Evolutionary conservation across 2,113 vertebrate genomes (phyloP), one percentile per base, ranked within the genome.

Genomic region (Dunckerocampus dactyliophorus): DNA sequence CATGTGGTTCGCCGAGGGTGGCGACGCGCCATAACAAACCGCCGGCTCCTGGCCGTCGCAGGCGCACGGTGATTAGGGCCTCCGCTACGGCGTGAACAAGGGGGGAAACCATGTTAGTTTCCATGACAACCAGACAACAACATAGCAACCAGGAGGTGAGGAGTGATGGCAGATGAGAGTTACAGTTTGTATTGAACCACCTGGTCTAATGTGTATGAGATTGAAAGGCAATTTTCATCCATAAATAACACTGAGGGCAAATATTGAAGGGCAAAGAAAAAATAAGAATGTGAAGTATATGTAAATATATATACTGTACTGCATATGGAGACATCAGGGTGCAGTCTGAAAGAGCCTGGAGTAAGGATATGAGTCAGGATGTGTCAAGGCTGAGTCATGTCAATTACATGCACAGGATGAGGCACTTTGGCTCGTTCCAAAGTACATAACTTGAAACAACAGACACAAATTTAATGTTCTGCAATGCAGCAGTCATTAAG

Each of bases 1-100:
- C 68, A 67, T 81, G 84, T 78, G 84, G 83, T 82, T 82, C 62
- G 74, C 78, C 62, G 46, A 81, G 85, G 77, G 81, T 87, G 85
- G 85, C 80, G 79, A 80, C 68, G 75, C 69, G 80, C 83, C 86
- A 88, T 82, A 90, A 88, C 82, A 88, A 85, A 85, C 85, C 86
- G 1, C 69, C 47, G 79, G 77, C 86, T 82, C 79, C 81, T 79
- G 75, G 82, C 83, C 69, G 65, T 71, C 75, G 56, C 69, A 24
- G 62, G 67, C 71, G 71, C 72, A 65, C 62, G 62, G 61, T 58
- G 71, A 71, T 47, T 31, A 62, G 39, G 62, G 64, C 57, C 63
- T 54, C 63, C 43, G 22, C 59, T 75, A 48, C 24, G 47, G 59
- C 53, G 59, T 43, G 1, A 63, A 19, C 13, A 2, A 53, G 55